Conservation (phyloP, 35 echinoderm and acorn worm species). For the Diadema setosum region DNA sequence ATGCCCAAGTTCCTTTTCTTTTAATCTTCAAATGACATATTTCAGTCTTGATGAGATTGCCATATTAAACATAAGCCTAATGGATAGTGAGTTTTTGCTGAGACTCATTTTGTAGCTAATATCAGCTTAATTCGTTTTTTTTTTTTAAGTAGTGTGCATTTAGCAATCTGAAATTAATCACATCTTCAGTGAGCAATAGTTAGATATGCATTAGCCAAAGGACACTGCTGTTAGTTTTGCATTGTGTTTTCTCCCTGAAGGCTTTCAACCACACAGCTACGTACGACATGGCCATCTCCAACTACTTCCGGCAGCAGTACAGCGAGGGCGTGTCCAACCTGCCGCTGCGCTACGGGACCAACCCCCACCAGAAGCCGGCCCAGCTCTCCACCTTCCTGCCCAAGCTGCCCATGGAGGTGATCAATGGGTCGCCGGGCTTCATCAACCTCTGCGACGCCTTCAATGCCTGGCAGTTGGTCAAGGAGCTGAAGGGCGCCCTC, state of each 20-base stretch:
- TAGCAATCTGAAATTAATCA: too few species aligned
- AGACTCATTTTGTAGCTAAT: too few species aligned
- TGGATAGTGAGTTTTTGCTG: too few species aligned
- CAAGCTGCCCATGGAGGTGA: conserved; percentile 69
- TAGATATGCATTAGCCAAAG: too few species aligned
- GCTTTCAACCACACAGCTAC: conserved; percentile 93
- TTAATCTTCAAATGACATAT: too few species aligned
- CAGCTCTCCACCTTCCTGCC: conserved; percentile 77
- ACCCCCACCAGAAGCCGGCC: conserved; percentile 97
- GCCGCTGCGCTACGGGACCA: conserved; percentile 81
- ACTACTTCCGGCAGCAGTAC: conserved; percentile 90
- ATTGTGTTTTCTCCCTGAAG: conserved; percentile 15
- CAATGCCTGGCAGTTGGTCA: conserved; percentile 94
- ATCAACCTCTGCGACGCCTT: conserved; percentile 94
- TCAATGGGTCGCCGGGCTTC: conserved; percentile 90
- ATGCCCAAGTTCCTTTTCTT: background rate
- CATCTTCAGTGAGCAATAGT: too few species aligned
- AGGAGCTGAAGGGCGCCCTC: conserved; percentile 74
- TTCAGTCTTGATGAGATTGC: too few species aligned
- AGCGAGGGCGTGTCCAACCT: conserved; percentile 65
- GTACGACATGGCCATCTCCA: conserved; percentile 84
- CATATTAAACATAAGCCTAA: too few species aligned
- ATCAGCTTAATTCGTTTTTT: too few species aligned
- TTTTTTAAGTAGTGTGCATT: too few species aligned
- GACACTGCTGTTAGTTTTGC: too few species aligned